Percentiles rank a stretch among this genome's conserved stretches.
Conservation (phyloP, 1,140 invertebrate species). For the Onthophagus taurus region DNA sequence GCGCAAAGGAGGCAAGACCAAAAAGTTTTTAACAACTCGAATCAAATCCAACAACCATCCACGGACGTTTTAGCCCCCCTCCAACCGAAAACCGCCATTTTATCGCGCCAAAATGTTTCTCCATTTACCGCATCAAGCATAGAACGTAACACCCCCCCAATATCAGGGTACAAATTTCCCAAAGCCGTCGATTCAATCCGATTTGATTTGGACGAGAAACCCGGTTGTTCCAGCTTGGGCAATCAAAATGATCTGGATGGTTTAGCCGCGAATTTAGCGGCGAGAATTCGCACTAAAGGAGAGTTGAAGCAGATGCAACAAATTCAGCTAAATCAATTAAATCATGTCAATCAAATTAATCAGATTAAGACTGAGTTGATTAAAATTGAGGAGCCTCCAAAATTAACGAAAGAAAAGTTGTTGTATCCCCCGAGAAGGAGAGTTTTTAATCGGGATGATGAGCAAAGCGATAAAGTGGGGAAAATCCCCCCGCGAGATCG, state of each 20-base stretch:
- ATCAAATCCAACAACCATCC: slow-evolving; percentile 31
- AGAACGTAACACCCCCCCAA: slow-evolving; percentile 42
- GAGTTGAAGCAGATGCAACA: slow-evolving; percentile 62
- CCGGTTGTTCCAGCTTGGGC: slow-evolving; percentile 21
- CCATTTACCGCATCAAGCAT: slow-evolving; percentile 46
- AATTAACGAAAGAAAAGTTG: slow-evolving; percentile 40
- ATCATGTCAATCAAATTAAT: slow-evolving; percentile 12
- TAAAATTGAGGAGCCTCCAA: slow-evolving; percentile 35
- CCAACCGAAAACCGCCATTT: slow-evolving; percentile 43
- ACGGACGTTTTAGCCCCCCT: slow-evolving; percentile 42
- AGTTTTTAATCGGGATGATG: slow-evolving; percentile 43
- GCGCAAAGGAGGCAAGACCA: slow-evolving; percentile 38
- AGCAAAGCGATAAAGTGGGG: slow-evolving; percentile 28
- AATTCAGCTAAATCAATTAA: slow-evolving; percentile 36
- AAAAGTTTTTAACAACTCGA: slow-evolving; percentile 18
- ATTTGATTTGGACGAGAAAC: slow-evolving; percentile 34
- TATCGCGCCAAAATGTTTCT: slow-evolving; percentile 45
- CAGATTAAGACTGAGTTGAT: background rate
- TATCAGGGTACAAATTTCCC: slow-evolving; percentile 49
- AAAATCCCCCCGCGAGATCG: slow-evolving; percentile 37
- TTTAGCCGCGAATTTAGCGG: slow-evolving; percentile 49
- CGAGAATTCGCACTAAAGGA: slow-evolving; percentile 70
- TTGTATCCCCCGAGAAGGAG: slow-evolving; percentile 38
- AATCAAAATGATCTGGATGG: slow-evolving; percentile 40
- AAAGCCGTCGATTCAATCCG: slow-evolving; percentile 54